phyloP scores from a whole-genome alignment of 2,888 invertebrate species.

The Drosophila meridionalis region DNA sequence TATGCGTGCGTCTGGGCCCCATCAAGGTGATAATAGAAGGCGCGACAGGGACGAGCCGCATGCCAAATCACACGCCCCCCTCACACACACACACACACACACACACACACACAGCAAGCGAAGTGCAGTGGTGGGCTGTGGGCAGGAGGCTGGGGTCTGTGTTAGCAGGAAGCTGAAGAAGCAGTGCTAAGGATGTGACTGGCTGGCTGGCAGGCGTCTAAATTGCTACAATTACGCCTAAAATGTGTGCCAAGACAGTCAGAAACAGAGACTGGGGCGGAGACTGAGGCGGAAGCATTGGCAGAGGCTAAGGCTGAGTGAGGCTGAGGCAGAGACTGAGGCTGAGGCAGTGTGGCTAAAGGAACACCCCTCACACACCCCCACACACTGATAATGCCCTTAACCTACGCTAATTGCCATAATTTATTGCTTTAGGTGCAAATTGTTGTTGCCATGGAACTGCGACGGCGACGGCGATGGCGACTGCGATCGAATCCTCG shows the following conservation, averaged over 20 bases:
- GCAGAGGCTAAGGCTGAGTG: neutral
- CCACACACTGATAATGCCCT: conserved; percentile 28
- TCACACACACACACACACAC: conserved; percentile 29
- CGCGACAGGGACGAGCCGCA: conserved; percentile 26
- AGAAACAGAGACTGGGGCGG: neutral
- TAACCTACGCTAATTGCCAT: conserved; percentile 72
- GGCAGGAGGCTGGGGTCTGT: neutral
- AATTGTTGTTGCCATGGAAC: conserved; percentile 28
- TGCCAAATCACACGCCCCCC: conserved; percentile 37
- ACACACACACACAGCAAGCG: neutral
- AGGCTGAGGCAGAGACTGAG: conserved; percentile 1
- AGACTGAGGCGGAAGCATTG: conserved; percentile 7
- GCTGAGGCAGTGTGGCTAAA: conserved; percentile 18
- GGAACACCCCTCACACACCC: conserved; percentile 28
- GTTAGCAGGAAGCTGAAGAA: conserved; percentile 16
- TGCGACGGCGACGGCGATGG: conserved; percentile 1
- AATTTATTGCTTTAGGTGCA: conserved; percentile 74
- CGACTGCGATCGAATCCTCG: conserved; percentile 26
- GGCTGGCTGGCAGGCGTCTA: conserved; percentile 61
- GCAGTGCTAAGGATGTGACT: conserved; percentile 48
- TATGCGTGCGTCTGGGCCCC: conserved; percentile 72
- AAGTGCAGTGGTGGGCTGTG: neutral
- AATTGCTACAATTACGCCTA: conserved; percentile 81
- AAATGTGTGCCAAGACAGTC: conserved; percentile 71
- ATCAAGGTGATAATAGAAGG: conserved; percentile 74